These are phyloP conservation scores for Caenorhabditis sp. DNA, from an alignment of 2,888 invertebrate species.

Conservation along the genomic window DNA sequence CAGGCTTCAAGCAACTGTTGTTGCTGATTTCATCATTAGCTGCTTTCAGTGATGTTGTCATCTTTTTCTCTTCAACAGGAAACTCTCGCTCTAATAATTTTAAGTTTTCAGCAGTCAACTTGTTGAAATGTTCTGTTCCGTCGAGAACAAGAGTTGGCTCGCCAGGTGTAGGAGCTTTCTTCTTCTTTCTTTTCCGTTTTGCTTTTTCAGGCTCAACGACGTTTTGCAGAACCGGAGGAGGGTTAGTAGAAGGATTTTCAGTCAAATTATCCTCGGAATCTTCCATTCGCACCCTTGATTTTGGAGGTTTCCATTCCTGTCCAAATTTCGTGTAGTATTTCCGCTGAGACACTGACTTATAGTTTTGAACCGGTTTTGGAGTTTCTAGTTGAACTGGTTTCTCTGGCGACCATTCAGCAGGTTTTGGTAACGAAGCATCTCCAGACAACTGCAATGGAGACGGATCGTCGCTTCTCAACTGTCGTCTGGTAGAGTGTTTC, in stretches of 20 bases:
- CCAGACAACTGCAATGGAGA: constrained; percentile 18
- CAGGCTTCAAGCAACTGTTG: not conserved
- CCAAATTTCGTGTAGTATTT: constrained; percentile 37
- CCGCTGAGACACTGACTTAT: constrained; percentile 31
- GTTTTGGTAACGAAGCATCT: constrained; percentile 27
- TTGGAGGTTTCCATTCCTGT: constrained; percentile 31
- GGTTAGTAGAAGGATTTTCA: too few relatives aligned
- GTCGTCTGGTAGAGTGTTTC: constrained; percentile 1
- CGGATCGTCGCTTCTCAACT: constrained; percentile 2
- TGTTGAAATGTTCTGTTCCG: constrained; percentile 17
- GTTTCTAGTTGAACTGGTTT: constrained; percentile 24
- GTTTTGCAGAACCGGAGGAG: too few relatives aligned
- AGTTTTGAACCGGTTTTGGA: constrained; percentile 24
- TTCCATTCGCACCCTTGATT: not conserved
- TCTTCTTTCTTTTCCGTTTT: not conserved
- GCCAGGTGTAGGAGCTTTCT: not conserved
- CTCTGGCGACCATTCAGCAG: constrained; percentile 28
- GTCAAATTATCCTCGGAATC: not conserved
- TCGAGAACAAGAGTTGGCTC: constrained; percentile 36
- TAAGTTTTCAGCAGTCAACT: constrained; percentile 28
- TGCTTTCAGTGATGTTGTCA: too few relatives aligned
- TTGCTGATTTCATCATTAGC: not conserved
- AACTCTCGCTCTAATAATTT: constrained; percentile 24
- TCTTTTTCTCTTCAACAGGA: too few relatives aligned
- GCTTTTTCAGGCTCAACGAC: not conserved